Evolutionary conservation across 2,797 vertebrate species (phyloP).

Genomic region (Ambastaia sidthimunki): DNA sequence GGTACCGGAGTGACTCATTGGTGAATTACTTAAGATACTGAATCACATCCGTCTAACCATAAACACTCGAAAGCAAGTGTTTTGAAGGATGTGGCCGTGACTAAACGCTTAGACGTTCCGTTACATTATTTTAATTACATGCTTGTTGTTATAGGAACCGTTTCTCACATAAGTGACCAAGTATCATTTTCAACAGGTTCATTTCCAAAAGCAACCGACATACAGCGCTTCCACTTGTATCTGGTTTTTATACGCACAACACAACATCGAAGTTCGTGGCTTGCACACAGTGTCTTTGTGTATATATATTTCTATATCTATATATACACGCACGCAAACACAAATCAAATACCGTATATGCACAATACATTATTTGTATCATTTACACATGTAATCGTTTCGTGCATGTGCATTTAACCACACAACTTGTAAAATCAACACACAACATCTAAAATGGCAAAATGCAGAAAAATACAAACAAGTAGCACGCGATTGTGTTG

Average conservation of each 20-base stretch:
- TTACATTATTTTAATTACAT: constrained; percentile 3
- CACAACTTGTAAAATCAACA: background rate
- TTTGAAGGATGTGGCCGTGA: constrained; percentile 62
- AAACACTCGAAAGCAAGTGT: constrained; percentile 65
- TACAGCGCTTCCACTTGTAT: background rate
- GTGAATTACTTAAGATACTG: constrained; percentile 70
- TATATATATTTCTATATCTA: background rate
- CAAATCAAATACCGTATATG: background rate
- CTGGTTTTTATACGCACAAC: background rate
- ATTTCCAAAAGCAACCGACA: background rate
- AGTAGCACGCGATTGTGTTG: background rate
- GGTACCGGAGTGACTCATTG: constrained; percentile 67
- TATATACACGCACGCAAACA: background rate
- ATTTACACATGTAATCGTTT: background rate
- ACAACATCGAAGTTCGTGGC: background rate
- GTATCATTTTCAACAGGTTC: background rate
- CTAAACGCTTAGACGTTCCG: constrained; percentile 18
- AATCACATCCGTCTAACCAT: constrained; percentile 73
- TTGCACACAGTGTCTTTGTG: too few relatives aligned
- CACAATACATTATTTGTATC: background rate
- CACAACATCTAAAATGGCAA: background rate
- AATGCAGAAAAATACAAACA: background rate
- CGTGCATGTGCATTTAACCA: too few relatives aligned
- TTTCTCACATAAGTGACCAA: background rate
- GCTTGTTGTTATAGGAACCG: constrained; percentile 30